A percentile compares a stretch with the other conserved stretches of the same genome.
phyloP scores from a whole-genome alignment of 2,888 invertebrate genomes.

The Nomada fucata region DNA sequence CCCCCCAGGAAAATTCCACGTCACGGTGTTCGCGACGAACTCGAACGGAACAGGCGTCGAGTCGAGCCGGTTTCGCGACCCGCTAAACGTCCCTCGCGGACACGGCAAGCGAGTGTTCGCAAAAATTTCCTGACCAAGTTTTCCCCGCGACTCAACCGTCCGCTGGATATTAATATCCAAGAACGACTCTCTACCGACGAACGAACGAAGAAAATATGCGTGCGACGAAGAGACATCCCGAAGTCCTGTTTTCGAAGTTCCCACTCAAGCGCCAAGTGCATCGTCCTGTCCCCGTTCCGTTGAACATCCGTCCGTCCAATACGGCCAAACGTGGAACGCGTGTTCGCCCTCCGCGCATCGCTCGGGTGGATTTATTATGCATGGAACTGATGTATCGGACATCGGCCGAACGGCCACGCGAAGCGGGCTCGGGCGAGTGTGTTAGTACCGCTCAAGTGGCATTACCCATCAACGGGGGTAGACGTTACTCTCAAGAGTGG shows the following conservation, averaged over 20 bases:
- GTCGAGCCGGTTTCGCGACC: neutral
- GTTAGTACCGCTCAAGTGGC: constrained; percentile 60
- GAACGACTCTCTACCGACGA: constrained; percentile 67
- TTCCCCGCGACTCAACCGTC: constrained; percentile 67
- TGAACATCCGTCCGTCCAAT: constrained; percentile 42
- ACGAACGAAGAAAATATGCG: constrained; percentile 43
- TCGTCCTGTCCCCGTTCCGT: constrained; percentile 42
- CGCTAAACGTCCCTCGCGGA: neutral
- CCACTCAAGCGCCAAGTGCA: constrained; percentile 58
- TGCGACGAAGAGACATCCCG: constrained; percentile 11
- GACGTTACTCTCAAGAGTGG: constrained; percentile 77
- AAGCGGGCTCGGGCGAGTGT: constrained; percentile 20
- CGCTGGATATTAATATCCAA: constrained; percentile 79
- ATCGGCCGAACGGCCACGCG: constrained; percentile 71
- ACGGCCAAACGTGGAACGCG: constrained; percentile 33
- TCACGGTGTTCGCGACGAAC: neutral
- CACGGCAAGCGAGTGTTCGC: constrained; percentile 56
- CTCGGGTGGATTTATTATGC: constrained; percentile 81
- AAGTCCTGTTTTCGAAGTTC: constrained; percentile 70
- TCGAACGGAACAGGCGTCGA: neutral
- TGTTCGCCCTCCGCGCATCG: constrained; percentile 44
- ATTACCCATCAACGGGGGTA: constrained; percentile 65
- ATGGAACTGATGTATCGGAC: constrained; percentile 82
- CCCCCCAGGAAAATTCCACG: neutral
- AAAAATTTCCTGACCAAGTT: constrained; percentile 78